These are phyloP conservation scores for Phanerotoma sp. DNA, from an alignment of 2,888 invertebrate genomes.

Conservation along the genomic window DNA sequence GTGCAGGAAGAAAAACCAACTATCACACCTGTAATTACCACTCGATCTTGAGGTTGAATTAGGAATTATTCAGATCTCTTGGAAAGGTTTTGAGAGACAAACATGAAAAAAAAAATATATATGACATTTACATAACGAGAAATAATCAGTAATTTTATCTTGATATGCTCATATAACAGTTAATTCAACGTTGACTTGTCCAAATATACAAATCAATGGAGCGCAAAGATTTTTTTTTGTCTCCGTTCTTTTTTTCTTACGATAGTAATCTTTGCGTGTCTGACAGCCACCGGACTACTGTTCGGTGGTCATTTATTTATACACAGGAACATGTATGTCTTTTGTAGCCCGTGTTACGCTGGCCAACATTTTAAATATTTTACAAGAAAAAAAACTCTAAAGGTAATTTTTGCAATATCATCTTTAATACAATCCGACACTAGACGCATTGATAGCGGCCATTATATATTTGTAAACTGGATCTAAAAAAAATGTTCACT, in stretches of 20 bases:
- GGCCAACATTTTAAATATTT: neutral
- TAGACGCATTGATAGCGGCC: too few relatives aligned
- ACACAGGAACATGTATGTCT: neutral
- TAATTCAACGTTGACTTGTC: conserved; percentile 8
- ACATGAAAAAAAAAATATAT: neutral
- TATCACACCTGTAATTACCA: too few relatives aligned
- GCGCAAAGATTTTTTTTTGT: conserved; percentile 11
- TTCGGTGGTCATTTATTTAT: conserved; percentile 17
- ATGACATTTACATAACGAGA: conserved; percentile 6
- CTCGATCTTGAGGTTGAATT: too few relatives aligned
- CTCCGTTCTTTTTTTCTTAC: conserved; percentile 13
- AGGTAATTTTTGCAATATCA: too few relatives aligned
- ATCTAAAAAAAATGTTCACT: too few relatives aligned
- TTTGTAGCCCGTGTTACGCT: neutral
- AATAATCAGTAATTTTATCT: neutral
- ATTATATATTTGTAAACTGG: too few relatives aligned
- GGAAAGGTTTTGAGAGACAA: too few relatives aligned
- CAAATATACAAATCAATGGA: conserved; percentile 19
- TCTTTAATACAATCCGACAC: too few relatives aligned
- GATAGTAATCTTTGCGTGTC: conserved; percentile 28
- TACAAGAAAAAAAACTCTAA: too few relatives aligned
- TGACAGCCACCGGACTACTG: conserved; percentile 30
- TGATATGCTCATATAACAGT: neutral
- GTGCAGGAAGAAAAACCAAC: too few relatives aligned
- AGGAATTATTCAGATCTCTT: too few relatives aligned